phyloP scores from a whole-genome alignment of 2,113 vertebrate genomes.

The Psephotus haematonotus region DNA sequence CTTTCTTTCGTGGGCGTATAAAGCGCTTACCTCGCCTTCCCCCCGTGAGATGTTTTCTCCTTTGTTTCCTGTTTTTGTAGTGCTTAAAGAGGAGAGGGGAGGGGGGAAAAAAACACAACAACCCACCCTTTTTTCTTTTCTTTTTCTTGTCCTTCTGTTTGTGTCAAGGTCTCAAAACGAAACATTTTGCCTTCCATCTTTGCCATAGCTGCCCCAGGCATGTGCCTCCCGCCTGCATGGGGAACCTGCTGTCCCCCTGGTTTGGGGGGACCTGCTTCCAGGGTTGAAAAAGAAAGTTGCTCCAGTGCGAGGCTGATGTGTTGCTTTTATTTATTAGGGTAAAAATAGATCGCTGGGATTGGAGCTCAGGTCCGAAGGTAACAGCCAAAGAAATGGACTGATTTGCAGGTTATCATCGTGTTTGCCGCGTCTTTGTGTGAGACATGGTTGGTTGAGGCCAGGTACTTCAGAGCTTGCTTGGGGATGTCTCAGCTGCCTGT shows the following conservation, averaged over 20 bases:
- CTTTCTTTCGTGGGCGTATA: slow-evolving; percentile 58
- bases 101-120: neutral
- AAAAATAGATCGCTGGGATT: neutral
- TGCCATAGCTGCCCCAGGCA: slow-evolving; percentile 1
- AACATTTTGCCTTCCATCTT: slow-evolving; percentile 20
- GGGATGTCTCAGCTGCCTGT: neutral
- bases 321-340: neutral
- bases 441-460: neutral
- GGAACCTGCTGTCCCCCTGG: neutral
- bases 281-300: neutral
- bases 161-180: slow-evolving; percentile 2
- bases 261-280: neutral
- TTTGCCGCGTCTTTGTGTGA: neutral
- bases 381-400: neutral
- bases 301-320: neutral
- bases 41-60: slow-evolving; percentile 65
- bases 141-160: neutral
- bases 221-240: neutral
- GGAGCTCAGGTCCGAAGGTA: neutral
- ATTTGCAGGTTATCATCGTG: fast-evolving
- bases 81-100: neutral
- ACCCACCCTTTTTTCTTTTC: neutral
- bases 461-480: neutral
- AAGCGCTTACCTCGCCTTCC: slow-evolving; percentile 52
- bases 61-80: slow-evolving; percentile 71